Base-by-base conservation (phyloP, 2,888 invertebrate genomes). In the Lasioglossum zephyrum region DNA sequence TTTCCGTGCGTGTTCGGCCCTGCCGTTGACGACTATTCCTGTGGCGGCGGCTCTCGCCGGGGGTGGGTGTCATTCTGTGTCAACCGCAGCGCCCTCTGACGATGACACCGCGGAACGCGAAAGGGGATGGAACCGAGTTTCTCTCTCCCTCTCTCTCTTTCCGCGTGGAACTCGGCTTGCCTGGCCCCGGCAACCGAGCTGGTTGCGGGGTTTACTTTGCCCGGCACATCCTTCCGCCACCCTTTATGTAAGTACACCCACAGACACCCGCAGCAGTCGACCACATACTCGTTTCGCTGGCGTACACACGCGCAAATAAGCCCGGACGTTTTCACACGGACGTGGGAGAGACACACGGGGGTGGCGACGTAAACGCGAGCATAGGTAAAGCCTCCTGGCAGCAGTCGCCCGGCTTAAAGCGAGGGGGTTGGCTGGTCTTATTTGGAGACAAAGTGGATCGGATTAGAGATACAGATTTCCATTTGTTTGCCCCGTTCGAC, bases 1-100 rank as follows among this genome's bases (percentile, higher is more conserved):
- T 78, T 82, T 73, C 85, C 85, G 79, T 84, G 60, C 85, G 85
- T 82, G 90, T 90, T 88, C 86, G 85, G 76, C 83, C 84, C 88
- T 89, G 91, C 75, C 77, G 72, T 81, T 88, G 91, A 88, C 91
- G 91, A 91, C 84, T 87, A 90, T 90, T 87, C 86, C 81, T 86
- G 82, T 79, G 41, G 83, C 87, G 89, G 87, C 87, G 87, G 85
- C 63, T 31, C 63, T 86, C 80, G 60, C n/a, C 16, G 44, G 44
- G 72, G 81, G 84, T 85, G 94, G 93, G 94, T 94, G 94, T 94
- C 94, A 93, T 94, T 94, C 92, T 91, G 94, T 95, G 95, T 95
- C 95, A 95, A 94, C 94, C 94, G 87, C 95, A 95, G 95, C 93
- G 93, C 94, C 95, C 95, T 94, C 95, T 95, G 95, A 94, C 94